A percentile compares a stretch with the other conserved stretches of the same genome.
phyloP scores from a whole-genome alignment of 2,113 vertebrate species.

The Chloebia gouldiae region DNA sequence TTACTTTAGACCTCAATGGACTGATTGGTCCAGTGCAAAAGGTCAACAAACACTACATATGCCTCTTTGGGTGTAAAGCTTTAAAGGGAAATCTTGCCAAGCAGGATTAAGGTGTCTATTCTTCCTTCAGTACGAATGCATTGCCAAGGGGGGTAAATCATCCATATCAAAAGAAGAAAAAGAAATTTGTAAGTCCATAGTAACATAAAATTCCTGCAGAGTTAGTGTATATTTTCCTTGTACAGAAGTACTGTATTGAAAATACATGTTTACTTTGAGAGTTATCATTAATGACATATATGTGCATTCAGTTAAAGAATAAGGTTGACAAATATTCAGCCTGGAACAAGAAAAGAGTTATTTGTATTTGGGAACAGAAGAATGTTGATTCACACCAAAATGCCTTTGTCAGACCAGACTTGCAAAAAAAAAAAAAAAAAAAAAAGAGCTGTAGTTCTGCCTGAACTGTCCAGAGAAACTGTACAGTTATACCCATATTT shows the following conservation, averaged over 20 bases:
- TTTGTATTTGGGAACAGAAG: background rate
- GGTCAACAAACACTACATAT: conserved; percentile 49
- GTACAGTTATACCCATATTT: background rate
- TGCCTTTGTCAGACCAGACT: background rate
- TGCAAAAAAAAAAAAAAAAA: background rate
- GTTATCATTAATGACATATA: background rate
- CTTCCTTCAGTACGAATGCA: background rate
- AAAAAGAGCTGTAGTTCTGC: background rate
- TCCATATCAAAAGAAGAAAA: conserved; percentile 13
- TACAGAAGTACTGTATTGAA: background rate
- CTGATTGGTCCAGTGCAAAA: conserved; percentile 50
- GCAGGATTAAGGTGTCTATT: conserved; percentile 30
- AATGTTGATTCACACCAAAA: background rate
- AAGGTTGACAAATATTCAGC: background rate
- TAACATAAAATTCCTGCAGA: background rate
- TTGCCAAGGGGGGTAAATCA: background rate
- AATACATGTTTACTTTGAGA: background rate
- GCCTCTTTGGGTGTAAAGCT: conserved; percentile 28
- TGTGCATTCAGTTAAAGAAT: background rate
- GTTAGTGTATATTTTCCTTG: background rate
- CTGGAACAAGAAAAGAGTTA: background rate
- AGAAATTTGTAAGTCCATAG: background rate
- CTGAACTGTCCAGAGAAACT: background rate
- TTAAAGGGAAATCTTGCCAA: conserved; percentile 25
- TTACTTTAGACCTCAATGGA: conserved; percentile 49